Conservation (phyloP, 2,888 invertebrate genomes). For the Cataglyphis albicans region DNA sequence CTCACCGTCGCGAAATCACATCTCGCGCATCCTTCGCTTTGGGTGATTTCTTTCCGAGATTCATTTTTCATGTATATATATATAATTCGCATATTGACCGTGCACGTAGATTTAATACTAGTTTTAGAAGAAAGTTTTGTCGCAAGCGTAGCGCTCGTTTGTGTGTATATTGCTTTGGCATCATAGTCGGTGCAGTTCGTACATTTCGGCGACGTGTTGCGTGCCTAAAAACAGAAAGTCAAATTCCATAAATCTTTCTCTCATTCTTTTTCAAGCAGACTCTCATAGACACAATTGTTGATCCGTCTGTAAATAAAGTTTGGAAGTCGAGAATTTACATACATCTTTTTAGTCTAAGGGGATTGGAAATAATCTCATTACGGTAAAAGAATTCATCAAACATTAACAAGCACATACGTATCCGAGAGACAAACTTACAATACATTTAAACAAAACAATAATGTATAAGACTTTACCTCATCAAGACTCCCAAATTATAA, state of each 20-base stretch:
- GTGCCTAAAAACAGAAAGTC: slow-evolving; percentile 83
- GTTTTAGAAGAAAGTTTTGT: slow-evolving; percentile 72
- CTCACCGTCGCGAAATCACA: slow-evolving; percentile 51
- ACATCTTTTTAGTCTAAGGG: not conserved
- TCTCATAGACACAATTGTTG: slow-evolving; percentile 9
- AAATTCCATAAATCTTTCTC: slow-evolving; percentile 71
- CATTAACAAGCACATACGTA: not conserved
- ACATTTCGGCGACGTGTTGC: slow-evolving; percentile 81
- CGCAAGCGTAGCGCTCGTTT: slow-evolving; percentile 53
- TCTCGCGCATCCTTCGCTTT: slow-evolving; percentile 41
- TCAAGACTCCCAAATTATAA: slow-evolving; percentile 86
- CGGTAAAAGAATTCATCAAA: not conserved
- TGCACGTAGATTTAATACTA: slow-evolving; percentile 66
- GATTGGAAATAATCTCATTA: not conserved
- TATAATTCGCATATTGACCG: slow-evolving; percentile 50
- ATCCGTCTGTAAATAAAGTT: slow-evolving; percentile 83
- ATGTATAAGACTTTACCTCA: slow-evolving; percentile 78
- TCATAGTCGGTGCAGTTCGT: slow-evolving; percentile 73
- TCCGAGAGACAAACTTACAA: not conserved
- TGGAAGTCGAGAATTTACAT: slow-evolving; percentile 31
- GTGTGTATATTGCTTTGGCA: slow-evolving; percentile 76
- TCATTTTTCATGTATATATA: slow-evolving; percentile 3
- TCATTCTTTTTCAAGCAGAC: slow-evolving; percentile 43
- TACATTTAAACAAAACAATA: not conserved
- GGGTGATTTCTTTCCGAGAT: slow-evolving; percentile 30